Conservation (phyloP, 2,113 vertebrate genomes). For the Dermatemys mawii region DNA sequence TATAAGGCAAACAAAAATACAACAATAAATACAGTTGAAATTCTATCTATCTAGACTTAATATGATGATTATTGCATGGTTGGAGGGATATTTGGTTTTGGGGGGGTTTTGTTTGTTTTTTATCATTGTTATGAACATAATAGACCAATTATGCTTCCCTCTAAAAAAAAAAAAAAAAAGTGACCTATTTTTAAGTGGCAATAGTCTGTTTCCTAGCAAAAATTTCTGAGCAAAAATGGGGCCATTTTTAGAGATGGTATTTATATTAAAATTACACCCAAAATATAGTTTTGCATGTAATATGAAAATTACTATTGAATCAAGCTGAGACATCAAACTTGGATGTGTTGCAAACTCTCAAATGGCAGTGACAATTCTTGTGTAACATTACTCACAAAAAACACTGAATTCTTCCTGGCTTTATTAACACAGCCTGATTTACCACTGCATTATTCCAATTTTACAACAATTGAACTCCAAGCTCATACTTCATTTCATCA, state of each 20-base stretch:
- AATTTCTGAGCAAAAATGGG: background rate
- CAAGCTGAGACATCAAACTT: background rate
- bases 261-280: background rate
- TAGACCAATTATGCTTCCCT: background rate
- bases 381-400: background rate
- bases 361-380: background rate
- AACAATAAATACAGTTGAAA: accelerated
- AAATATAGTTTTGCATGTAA: background rate
- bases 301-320: background rate
- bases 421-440: background rate
- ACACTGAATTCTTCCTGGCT: background rate
- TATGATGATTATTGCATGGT: background rate
- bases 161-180: background rate
- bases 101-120: background rate
- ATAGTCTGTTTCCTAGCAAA: background rate
- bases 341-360: background rate
- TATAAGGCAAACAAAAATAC: background rate
- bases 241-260: background rate
- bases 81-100: background rate
- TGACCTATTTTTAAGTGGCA: background rate
- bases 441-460: background rate
- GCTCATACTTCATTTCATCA: background rate
- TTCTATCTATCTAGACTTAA: background rate
- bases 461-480: background rate
- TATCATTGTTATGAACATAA: background rate